Evolutionary conservation across 2,113 vertebrate species (phyloP).

Genomic region (Poicephalus meyeri): DNA sequence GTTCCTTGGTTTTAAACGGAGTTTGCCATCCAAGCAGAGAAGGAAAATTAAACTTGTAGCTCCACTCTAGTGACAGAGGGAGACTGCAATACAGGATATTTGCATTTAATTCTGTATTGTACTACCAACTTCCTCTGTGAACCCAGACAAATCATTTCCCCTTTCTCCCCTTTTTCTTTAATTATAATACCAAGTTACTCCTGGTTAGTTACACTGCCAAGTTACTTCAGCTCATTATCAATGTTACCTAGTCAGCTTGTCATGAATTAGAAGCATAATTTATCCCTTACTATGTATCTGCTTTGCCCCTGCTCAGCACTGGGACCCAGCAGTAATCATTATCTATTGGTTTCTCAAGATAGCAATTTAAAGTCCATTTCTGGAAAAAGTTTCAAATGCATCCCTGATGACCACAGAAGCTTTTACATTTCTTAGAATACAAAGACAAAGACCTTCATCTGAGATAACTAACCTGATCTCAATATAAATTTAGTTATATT

Average conservation of each 20-base stretch:
- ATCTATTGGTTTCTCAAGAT: background rate
- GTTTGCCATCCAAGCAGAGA: background rate
- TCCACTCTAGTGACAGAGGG: background rate
- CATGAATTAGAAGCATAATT: background rate
- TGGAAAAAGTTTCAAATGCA: background rate
- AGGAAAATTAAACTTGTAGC: background rate
- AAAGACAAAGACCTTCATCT: background rate
- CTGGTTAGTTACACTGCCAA: background rate
- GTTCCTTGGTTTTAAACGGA: background rate
- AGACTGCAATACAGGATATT: background rate
- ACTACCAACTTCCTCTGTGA: background rate
- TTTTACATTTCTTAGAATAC: background rate
- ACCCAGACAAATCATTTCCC: background rate
- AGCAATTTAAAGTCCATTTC: background rate
- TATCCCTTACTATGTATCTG: background rate
- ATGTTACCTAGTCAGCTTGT: background rate
- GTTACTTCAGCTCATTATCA: background rate
- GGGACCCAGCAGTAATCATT: background rate
- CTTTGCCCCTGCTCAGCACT: background rate
- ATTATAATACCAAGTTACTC: background rate
- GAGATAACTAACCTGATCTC: background rate
- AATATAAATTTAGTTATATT: background rate
- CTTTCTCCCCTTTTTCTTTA: background rate
- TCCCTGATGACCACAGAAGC: background rate
- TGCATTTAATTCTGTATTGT: background rate